Evolutionary conservation across 2,888 invertebrate genomes (phyloP).

Genomic region (Zhuqinia jingwanae): DNA sequence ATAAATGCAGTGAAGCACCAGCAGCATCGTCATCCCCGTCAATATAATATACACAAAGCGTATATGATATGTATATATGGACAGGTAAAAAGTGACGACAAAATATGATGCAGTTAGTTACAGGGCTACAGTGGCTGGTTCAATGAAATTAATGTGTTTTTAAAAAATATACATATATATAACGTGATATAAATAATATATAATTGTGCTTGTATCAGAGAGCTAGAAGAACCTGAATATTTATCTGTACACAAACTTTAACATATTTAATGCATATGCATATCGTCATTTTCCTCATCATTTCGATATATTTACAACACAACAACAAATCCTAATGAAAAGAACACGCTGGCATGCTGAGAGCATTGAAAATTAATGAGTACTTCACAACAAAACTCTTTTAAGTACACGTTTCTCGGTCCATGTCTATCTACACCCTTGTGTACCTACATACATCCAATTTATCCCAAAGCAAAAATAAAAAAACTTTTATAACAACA

Average conservation of each 20-base stretch:
- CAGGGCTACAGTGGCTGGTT: not conserved
- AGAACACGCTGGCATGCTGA: slow-evolving; percentile 52
- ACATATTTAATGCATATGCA: not conserved
- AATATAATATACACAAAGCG: not conserved
- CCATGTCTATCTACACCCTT: not conserved
- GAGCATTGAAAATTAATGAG: slow-evolving; percentile 66
- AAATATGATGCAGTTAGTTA: not conserved
- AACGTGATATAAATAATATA: slow-evolving; percentile 7
- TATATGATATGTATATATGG: not conserved
- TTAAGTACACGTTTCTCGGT: slow-evolving; percentile 15
- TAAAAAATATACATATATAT: not conserved
- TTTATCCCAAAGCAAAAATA: slow-evolving; percentile 34
- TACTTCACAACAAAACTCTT: slow-evolving; percentile 26
- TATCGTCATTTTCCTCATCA: slow-evolving; percentile 13
- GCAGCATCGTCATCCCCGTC: not conserved
- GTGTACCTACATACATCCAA: not conserved
- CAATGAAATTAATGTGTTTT: slow-evolving; percentile 8
- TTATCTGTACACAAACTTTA: no score
- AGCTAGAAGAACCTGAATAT: slow-evolving; percentile 20
- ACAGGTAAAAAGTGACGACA: no score
- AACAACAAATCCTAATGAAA: not conserved
- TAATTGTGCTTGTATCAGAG: slow-evolving; percentile 14
- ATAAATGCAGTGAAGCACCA: no score
- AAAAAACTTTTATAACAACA: slow-evolving; percentile 13
- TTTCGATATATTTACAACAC: not conserved